Evolutionary conservation across 1,140 invertebrate genomes (phyloP), one percentile per base, ranked within the genome.

Genomic region (Archivesica marissinica): DNA sequence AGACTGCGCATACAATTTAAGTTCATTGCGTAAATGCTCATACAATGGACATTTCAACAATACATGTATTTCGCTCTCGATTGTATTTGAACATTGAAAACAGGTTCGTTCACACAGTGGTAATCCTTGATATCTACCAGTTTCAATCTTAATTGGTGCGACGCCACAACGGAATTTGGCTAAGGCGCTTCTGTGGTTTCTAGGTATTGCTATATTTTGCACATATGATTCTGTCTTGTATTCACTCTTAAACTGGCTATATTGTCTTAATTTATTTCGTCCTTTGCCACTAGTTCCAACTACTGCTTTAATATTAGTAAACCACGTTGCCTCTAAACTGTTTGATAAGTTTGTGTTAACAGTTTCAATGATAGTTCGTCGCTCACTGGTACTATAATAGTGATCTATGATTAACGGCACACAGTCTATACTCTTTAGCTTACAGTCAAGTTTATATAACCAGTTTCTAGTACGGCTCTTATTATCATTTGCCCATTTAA

Each of bases 91-190:
- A 25, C 61, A 66, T 20, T 25, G 23, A 66, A 66, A 66, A 33
- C 61, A 66, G 4, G 20, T 20, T 66, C 61, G n/a, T 66, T 66
- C 61, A 66, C 33, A 25, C 1, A 25, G n/a, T 25, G 30, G 30
- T 33, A 66, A 17, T 25, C 61, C 61, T 66, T 66, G n/a, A 33
- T 66, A 66, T 17, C 61, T n/a, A 20, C 61, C 61, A 25, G 61
- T 33, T 33, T 66, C 61, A 25, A 66, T 66, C 1, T 33, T n/a
- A 23, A 66, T n/a, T 25, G 30, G 61, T 25, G 61, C 61, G 20
- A 66, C 61, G 20, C 61, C 61, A 66, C 61, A 66, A 4, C 61
- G 61, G 61, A 66, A 66, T 66, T 25, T 66, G 23, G 61, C 61
- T 20, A 66, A 33, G 30, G 61, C 61, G 33, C 61, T 66, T 20